Percentiles rank a stretch among this genome's conserved stretches.
Conservation (phyloP, 2,888 invertebrate species). For the Dicranocentrus wangi region DNA sequence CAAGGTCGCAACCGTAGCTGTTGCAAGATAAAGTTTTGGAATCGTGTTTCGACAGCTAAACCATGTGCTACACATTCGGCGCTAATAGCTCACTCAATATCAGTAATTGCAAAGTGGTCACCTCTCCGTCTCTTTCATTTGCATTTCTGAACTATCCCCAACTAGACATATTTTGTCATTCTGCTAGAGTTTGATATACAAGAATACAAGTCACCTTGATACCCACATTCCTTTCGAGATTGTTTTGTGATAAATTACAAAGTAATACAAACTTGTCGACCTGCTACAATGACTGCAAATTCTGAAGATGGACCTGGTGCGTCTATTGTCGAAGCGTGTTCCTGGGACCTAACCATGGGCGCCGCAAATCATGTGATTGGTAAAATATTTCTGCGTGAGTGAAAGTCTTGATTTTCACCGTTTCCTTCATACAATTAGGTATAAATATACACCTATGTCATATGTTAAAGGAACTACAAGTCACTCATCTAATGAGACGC, state of each 20-base stretch:
- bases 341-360: constrained; percentile 66
- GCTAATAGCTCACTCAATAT: too few species aligned
- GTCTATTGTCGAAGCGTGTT: constrained; percentile 62
- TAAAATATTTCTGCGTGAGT: constrained; percentile 62
- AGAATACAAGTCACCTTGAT: background rate
- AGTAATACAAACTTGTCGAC: too few species aligned
- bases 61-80: too few species aligned
- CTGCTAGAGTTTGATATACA: too few species aligned
- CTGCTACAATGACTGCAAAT: constrained; percentile 2
- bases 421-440: background rate
- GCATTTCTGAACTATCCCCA: too few species aligned
- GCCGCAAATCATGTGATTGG: constrained; percentile 63
- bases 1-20: too few species aligned
- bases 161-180: too few species aligned
- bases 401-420: background rate
- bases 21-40: too few species aligned
- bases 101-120: too few species aligned
- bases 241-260: background rate
- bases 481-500: constrained; percentile 57
- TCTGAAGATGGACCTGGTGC: constrained; percentile 46
- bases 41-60: too few species aligned
- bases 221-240: background rate
- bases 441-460: too few species aligned
- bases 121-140: too few species aligned
- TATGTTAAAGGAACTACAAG: constrained; percentile 59